Evolutionary conservation across 1,140 invertebrate species (phyloP), one percentile per base, ranked within the genome.

Genomic region (Aricia agestis): DNA sequence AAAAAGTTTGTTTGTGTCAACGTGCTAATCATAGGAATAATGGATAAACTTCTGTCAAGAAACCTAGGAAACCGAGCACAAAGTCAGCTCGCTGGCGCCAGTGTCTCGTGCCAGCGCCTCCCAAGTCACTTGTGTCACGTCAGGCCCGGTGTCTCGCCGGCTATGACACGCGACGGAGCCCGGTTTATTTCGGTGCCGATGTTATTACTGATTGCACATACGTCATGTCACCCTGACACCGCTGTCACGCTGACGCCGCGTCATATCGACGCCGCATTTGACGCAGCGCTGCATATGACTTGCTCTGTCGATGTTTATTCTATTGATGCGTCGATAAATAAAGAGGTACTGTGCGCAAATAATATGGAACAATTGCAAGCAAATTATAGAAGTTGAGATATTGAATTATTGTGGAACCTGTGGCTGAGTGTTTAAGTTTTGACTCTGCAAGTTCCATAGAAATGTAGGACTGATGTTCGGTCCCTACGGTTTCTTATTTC

Each of bases 71-170:
- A 25, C 25, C 25, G 3, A 25, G 25, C 11, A 42, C 1, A 42
- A 2, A 42, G 41, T 6, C 6, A 65, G 32, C 25, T 57, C 72
- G 70, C 76, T 73, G 31, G 2, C 65, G 31, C 76, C 75, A 66
- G 31, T 79, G 18, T 15, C 67, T 77, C 72, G 70, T 18, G 10
- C 25, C 72, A 31, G 31, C 17, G 67, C 17, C 17, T 68, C 61
- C 57, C n/a, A 75, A 82, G 78, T 81, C 76, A 81, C 45, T 76
- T 71, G 76, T 77, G 81, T 88, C 86, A 85, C 82, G 81, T 82
- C 85, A 83, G 70, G 10, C 45, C 45, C 45, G 45, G 45, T 82
- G 81, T 82, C 79, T 78, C 76, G 76, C 68, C 74, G 75, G 71
- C 80, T 82, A 81, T 83, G 83, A 83, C 82, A 84, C 77, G 75